Percentiles rank a stretch among this genome's conserved stretches.
Evolutionary conservation across 2,113 vertebrate species (phyloP).

Genomic region (Illadopsis cleaveri): DNA sequence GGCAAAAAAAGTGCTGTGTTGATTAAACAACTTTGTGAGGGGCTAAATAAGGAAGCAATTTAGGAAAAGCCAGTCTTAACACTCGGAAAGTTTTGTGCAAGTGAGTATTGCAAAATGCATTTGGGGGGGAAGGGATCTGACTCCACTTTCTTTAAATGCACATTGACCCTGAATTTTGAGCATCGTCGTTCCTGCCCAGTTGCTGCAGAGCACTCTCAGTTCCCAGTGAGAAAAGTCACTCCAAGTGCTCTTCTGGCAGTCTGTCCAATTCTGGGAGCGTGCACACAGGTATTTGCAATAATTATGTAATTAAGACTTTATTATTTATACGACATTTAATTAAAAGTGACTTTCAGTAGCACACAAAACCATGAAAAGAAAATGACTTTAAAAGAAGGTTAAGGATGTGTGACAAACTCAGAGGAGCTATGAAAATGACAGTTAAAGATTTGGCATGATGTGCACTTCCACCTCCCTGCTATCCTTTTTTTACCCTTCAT

Average conservation of each 20-base stretch:
- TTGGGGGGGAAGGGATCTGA: not conserved
- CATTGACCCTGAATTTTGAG: not conserved
- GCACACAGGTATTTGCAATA: conserved; percentile 48
- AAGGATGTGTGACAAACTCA: conserved; percentile 61
- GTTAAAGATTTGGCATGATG: conserved; percentile 42
- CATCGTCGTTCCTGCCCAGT: rapidly evolving
- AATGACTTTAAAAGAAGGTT: conserved; percentile 63
- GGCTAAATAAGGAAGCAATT: not conserved
- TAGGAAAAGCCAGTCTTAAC: not conserved
- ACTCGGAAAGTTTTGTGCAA: not conserved
- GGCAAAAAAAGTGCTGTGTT: not conserved
- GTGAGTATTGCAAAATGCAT: not conserved
- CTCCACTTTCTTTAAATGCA: not conserved
- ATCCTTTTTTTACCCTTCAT: conserved; percentile 32
- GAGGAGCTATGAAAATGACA: conserved; percentile 53
- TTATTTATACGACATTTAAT: conserved; percentile 67
- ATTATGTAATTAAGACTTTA: conserved; percentile 65
- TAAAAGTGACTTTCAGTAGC: conserved; percentile 65
- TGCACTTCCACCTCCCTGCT: not conserved
- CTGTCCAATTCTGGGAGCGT: conserved; percentile 2
- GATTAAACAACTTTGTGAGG: not conserved
- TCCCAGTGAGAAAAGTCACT: not conserved
- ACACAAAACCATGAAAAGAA: conserved; percentile 60
- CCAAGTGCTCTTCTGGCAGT: conserved; percentile 1
- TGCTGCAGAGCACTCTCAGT: not conserved